phyloP scores from a whole-genome alignment of 64 coral and sea anemone species.

The Pocillopora verrucosa region DNA sequence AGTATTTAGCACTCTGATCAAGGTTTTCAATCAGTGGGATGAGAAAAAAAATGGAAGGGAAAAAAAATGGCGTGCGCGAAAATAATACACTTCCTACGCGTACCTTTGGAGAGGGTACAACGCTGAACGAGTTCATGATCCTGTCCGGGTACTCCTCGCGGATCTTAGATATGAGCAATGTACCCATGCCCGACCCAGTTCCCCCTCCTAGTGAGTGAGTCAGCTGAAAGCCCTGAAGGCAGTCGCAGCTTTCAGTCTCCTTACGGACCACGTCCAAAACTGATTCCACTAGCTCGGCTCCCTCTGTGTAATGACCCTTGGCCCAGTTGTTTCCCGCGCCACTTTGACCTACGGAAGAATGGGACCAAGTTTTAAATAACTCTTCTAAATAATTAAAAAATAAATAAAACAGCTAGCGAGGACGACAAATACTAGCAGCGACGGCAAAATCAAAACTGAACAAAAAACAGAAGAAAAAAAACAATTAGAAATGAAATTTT shows the following conservation, averaged over 20 bases:
- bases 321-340: conserved; percentile 68
- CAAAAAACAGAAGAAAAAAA: too few relatives aligned
- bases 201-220: conserved; percentile 63
- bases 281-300: conserved; percentile 57
- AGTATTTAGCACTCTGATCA: too few relatives aligned
- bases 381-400: background rate
- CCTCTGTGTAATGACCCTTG: conserved; percentile 70
- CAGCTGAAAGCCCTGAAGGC: conserved; percentile 65
- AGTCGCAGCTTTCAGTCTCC: conserved; percentile 67
- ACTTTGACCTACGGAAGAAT: conserved; percentile 39
- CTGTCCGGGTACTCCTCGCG: conserved; percentile 72
- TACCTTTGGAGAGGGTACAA: conserved; percentile 64
- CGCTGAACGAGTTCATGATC: conserved; percentile 68
- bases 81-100: background rate
- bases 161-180: conserved; percentile 60
- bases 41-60: too few relatives aligned
- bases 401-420: background rate
- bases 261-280: conserved; percentile 60
- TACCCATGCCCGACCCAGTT: conserved; percentile 69
- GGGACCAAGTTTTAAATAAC: background rate
- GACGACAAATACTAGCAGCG: too few relatives aligned
- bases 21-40: too few relatives aligned
- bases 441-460: too few relatives aligned
- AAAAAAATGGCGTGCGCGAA: too few relatives aligned
- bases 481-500: too few relatives aligned